phyloP scores from a whole-genome alignment of 2,888 invertebrate genomes.

The Polymixis lichenea region DNA sequence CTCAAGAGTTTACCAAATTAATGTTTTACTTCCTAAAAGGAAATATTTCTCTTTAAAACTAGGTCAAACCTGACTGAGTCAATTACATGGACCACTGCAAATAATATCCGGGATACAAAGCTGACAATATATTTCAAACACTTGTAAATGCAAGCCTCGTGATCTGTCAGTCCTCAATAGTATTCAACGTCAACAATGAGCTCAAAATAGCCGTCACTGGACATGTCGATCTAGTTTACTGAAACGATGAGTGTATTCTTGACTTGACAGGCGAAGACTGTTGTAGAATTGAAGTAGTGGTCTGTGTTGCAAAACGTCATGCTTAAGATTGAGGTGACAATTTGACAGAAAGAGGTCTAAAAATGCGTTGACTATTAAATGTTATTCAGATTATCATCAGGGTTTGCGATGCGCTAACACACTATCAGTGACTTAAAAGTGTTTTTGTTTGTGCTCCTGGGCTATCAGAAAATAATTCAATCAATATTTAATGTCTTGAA shows the following conservation, averaged over 20 bases:
- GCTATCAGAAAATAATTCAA: neutral
- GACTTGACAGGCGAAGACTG: slow-evolving; percentile 35
- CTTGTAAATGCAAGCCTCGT: slow-evolving; percentile 54
- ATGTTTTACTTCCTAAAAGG: neutral
- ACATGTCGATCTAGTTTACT: slow-evolving; percentile 60
- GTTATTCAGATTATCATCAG: neutral
- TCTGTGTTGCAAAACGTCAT: neutral
- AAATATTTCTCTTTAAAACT: neutral
- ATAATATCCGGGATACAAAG: slow-evolving; percentile 35
- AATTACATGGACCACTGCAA: neutral
- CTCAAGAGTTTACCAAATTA: neutral
- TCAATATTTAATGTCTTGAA: neutral
- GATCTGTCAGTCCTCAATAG: slow-evolving; percentile 61
- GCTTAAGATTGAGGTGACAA: neutral
- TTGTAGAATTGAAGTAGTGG: neutral
- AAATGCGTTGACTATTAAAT: neutral
- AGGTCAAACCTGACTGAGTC: slow-evolving; percentile 11
- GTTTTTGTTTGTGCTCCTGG: neutral
- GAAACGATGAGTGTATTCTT: slow-evolving; percentile 42
- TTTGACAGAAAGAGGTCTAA: neutral
- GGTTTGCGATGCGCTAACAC: neutral
- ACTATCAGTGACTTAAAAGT: neutral
- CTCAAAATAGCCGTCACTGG: slow-evolving; percentile 65
- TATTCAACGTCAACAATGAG: slow-evolving; percentile 60
- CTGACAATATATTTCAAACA: slow-evolving; percentile 35